Evolutionary conservation across 1,140 invertebrate species (phyloP).

Genomic region (Drosophila azteca): DNA sequence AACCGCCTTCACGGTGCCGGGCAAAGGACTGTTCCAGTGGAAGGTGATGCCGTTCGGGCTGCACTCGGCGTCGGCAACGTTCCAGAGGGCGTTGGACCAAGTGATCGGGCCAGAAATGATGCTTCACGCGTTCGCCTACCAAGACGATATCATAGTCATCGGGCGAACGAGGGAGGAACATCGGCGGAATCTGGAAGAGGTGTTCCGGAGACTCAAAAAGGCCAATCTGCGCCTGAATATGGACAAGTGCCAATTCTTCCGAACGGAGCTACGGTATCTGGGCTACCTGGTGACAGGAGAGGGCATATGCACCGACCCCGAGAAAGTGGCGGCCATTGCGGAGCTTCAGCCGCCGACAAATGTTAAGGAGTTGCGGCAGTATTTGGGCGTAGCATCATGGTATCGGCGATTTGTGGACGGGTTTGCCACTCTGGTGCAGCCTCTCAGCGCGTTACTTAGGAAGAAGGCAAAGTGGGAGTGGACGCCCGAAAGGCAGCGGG

Average conservation of each 20-base stretch:
- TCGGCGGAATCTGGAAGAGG: too few species aligned
- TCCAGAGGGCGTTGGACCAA: too few species aligned
- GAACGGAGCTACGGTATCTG: background rate
- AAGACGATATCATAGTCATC: too few species aligned
- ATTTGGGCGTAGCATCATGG: conserved; percentile 15
- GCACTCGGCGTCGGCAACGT: too few species aligned
- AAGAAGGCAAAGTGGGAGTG: conserved; percentile 1
- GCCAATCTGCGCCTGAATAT: background rate
- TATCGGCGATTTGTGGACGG: conserved; percentile 10
- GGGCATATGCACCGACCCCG: background rate
- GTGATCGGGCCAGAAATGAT: too few species aligned
- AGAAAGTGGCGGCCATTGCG: conserved; percentile 3
- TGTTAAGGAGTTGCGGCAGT: background rate
- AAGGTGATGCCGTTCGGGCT: too few species aligned
- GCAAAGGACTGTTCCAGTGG: too few species aligned
- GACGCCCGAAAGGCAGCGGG: background rate
- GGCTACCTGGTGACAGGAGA: background rate
- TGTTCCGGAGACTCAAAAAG: too few species aligned
- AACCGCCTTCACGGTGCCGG: too few species aligned
- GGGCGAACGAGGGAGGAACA: too few species aligned
- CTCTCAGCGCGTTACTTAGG: background rate
- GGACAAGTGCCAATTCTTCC: background rate
- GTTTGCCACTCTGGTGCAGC: background rate
- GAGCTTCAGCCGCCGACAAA: conserved; percentile 3
- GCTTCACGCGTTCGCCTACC: too few species aligned